Evolutionary conservation across 2,888 invertebrate species (phyloP).

Genomic region (Carabus problematicus): DNA sequence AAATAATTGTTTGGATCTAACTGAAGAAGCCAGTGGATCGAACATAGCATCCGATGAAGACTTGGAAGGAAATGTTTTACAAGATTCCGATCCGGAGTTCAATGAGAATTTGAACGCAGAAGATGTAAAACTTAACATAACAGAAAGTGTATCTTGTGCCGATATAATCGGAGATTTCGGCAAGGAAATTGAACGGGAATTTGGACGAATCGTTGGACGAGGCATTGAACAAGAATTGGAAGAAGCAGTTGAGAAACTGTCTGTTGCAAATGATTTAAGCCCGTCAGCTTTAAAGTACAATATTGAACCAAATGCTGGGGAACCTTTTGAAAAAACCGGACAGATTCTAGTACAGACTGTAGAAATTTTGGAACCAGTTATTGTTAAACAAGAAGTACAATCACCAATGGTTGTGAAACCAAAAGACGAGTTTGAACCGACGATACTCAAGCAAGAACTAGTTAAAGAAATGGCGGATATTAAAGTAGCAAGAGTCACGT

Average conservation of each 20-base stretch:
- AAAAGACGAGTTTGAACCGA: slow-evolving; percentile 13
- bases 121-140: slow-evolving; percentile 40
- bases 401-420: slow-evolving; percentile 8
- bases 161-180: slow-evolving; percentile 67
- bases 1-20: slow-evolving; percentile 47
- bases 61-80: slow-evolving; percentile 46
- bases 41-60: slow-evolving; percentile 53
- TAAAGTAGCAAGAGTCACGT: slow-evolving; percentile 32
- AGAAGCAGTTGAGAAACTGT: slow-evolving; percentile 56
- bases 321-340: slow-evolving; percentile 50
- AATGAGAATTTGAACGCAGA: slow-evolving; percentile 4
- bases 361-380: slow-evolving; percentile 42
- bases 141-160: slow-evolving; percentile 54
- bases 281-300: slow-evolving; percentile 55
- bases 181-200: slow-evolving; percentile 67
- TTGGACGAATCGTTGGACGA: slow-evolving; percentile 59
- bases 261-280: slow-evolving; percentile 52
- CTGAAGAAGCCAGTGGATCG: slow-evolving; percentile 50
- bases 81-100: slow-evolving; percentile 29
- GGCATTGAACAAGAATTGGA: slow-evolving; percentile 53
- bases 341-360: slow-evolving; percentile 25
- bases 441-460: slow-evolving; percentile 9
- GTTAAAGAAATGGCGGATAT: slow-evolving; percentile 36
- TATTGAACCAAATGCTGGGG: slow-evolving; percentile 55
- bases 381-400: slow-evolving; percentile 32